phyloP scores from a whole-genome alignment of 1,140 invertebrate species.

The Portunus trituberculatus region DNA sequence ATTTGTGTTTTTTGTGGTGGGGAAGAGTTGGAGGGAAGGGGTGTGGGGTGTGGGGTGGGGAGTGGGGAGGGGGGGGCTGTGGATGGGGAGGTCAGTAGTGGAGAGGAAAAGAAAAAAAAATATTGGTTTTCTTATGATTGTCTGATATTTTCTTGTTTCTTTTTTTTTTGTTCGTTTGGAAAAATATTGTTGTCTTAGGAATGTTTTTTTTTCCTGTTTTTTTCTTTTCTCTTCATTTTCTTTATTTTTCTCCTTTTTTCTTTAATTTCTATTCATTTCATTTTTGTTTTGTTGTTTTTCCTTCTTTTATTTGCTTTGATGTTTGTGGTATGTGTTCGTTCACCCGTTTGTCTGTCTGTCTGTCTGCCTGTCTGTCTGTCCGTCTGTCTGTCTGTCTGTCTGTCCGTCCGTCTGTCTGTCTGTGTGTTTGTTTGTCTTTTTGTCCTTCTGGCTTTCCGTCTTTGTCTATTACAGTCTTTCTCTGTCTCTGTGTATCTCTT shows the following conservation, averaged over 20 bases:
- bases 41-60: not conserved
- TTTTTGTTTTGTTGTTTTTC: not conserved
- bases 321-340: not conserved
- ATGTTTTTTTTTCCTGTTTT: too few species aligned
- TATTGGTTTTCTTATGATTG: not conserved
- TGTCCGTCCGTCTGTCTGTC: not conserved
- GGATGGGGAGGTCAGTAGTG: not conserved
- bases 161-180: not conserved
- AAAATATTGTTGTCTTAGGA: too few species aligned
- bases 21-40: constrained; percentile 1
- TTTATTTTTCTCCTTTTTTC: not conserved
- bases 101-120: not conserved
- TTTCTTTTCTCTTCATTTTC: not conserved
- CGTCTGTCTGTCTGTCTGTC: not conserved
- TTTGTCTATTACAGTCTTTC: not conserved
- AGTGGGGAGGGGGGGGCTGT: not conserved
- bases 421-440: not conserved
- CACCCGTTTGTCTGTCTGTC: not conserved
- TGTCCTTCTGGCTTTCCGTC: not conserved
- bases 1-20: not conserved
- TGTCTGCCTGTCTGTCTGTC: not conserved
- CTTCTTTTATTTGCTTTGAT: not conserved
- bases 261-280: not conserved
- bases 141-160: not conserved
- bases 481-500: not conserved